Base-by-base conservation (phyloP, 2,888 invertebrate genomes). In the Abscondita cerata region DNA sequence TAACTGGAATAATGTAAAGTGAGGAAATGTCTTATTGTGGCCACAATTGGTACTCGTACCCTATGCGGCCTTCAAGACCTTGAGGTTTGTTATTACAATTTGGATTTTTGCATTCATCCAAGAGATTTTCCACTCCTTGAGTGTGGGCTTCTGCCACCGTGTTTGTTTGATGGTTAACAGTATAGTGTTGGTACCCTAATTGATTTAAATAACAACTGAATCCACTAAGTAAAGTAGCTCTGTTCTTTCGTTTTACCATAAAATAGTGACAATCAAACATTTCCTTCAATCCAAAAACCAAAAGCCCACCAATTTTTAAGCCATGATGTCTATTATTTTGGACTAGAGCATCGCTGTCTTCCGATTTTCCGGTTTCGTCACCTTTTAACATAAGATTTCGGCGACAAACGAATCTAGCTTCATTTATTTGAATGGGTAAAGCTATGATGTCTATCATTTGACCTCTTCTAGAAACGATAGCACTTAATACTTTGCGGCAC, bases 131-230 rank as follows among this genome's bases (percentile, higher is more conserved):
- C 33, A 52, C 31, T 18, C 25, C 18, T 46, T 59, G 33, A n/a
- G 59, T 46, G 34, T 59, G 41, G 19, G 46, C 52, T 34, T 36
- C 44, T 16, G 46, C 52, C 44, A 51, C 34, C 16, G 59, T 46
- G 19, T 52, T 47, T 19, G 46, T 47, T 33, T 51, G 52, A 52
- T 59, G n/a, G n/a, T n/a, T n/a, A n/a, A n/a, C n/a, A n/a, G n/a
- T 52, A 19, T 52, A 33, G 1, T 44, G 44, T 16, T 59, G 52
- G 46, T 46, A 46, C 20, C 44, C 59, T 13, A 53, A 36, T 4
- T 51, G 41, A 31, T 48, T 40, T 41, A 15, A 12, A n/a, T 53
- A 53, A 41, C 25, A 9, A 9, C 31, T n/a, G n/a, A n/a, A n/a
- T n/a, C n/a, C n/a, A n/a, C n/a, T n/a, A n/a, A 31, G 6, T 4